These are phyloP conservation scores for Heliothis virescens DNA, from an alignment of 1,140 invertebrate species.

Conservation along the genomic window DNA sequence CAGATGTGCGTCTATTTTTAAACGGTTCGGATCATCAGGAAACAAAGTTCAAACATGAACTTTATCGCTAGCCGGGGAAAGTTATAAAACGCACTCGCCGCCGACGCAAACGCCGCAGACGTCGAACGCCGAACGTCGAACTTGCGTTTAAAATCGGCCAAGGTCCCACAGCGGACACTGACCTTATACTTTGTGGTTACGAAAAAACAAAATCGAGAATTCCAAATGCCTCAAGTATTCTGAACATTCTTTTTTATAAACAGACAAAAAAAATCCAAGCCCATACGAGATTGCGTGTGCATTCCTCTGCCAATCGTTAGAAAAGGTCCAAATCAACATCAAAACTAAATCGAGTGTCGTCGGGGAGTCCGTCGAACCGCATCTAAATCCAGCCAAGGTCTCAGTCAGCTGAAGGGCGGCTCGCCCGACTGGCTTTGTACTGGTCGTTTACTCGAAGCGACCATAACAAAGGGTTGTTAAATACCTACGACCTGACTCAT, in stretches of 20 bases:
- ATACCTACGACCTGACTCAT: conserved; percentile 77
- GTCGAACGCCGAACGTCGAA: conserved; percentile 73
- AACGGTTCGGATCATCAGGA: conserved; percentile 62
- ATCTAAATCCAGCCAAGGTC: conserved; percentile 84
- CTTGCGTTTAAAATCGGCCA: conserved; percentile 82
- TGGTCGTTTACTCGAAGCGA: conserved; percentile 78
- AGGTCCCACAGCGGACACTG: conserved; percentile 74
- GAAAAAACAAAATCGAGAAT: conserved; percentile 54
- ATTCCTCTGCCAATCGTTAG: conserved; percentile 69
- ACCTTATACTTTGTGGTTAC: conserved; percentile 60
- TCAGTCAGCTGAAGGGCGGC: conserved; percentile 80
- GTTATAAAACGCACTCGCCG: conserved; percentile 74
- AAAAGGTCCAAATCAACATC: conserved; percentile 75
- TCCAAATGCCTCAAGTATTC: conserved; percentile 52
- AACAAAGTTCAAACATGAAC: conserved; percentile 71
- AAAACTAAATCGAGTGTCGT: conserved; percentile 78
- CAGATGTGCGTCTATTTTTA: too few relatives aligned
- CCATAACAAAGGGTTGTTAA: conserved; percentile 80
- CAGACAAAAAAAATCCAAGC: conserved; percentile 61
- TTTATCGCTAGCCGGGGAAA: conserved; percentile 75
- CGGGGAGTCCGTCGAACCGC: conserved; percentile 78
- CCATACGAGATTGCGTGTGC: conserved; percentile 67
- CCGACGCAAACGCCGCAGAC: conserved; percentile 60
- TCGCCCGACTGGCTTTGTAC: conserved; percentile 77
- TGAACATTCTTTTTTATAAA: conserved; percentile 45